Base-by-base conservation (phyloP, 2,888 invertebrate genomes). In the Xestia ashworthii region DNA sequence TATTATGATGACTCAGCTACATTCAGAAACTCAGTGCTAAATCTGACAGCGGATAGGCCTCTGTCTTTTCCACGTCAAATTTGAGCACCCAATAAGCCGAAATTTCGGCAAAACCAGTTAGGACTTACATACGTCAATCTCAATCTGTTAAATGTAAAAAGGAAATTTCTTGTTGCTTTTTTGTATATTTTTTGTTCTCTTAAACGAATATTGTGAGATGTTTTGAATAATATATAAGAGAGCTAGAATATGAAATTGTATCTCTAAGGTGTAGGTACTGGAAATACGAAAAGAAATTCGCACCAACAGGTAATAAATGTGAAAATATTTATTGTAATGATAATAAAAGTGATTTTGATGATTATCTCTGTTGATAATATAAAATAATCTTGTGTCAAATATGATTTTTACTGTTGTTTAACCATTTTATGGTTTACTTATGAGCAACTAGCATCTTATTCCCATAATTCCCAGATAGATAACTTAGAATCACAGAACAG, bases 41-140 rank as follows among this genome's bases (percentile, higher is more conserved):
- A 94, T 93, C 91, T 92, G 93, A 93, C 93, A 91, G 80, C 88
- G 87, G 93, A 94, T 90, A 89, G 91, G 91, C 92, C 91, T 89
- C 92, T 92, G 94, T 94, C 94, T 91, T 91, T 95, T 93, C 82
- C 87, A 82, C 91, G 94, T 95, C 95, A 94, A 93, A 94, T 95
- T 94, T 91, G 87, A 89, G 89, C 89, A 88, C 82, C 89, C 91
- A 91, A 91, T 92, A 90, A 93, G 89, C 89, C 87, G 79, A 90
- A 92, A 92, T 91, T 91, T 89, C 85, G 82, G 87, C 88, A 91
- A 91, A 91, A 89, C 90, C 85, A 87, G 90, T 90, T 89, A 90
- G 87, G 81, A 88, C 81, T 90, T 90, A 90, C 90, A 89, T 81
- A 88, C 88, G 93, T 92, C 93, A 91, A 89, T 92, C 88, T 89